Percentiles rank a stretch among this genome's conserved stretches.
These are phyloP conservation scores for Falco rusticolus DNA, from an alignment of 2,797 vertebrate genomes.

Conservation along the genomic window DNA sequence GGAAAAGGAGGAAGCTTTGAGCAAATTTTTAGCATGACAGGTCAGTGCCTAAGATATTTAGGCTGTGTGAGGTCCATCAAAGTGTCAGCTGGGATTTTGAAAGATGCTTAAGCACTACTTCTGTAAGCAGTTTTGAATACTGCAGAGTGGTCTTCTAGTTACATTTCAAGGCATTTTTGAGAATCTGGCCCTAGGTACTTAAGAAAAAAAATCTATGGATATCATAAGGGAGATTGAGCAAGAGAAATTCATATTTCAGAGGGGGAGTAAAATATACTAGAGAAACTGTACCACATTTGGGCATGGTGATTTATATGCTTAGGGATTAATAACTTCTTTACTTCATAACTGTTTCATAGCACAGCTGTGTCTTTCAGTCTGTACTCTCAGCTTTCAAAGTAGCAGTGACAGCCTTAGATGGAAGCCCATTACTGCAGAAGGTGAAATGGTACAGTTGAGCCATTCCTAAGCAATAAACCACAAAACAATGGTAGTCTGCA, in stretches of 20 bases:
- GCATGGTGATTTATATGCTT: conserved; percentile 48
- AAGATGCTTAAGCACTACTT: not conserved
- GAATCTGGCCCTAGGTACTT: not conserved
- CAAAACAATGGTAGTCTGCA: not conserved
- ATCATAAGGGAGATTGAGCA: not conserved
- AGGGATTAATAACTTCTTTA: conserved; percentile 61
- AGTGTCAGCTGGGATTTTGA: not conserved
- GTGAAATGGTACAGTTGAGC: not conserved
- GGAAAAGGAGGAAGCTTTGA: not conserved
- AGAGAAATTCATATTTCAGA: conserved; percentile 13
- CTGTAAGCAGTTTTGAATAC: not conserved
- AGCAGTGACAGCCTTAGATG: conserved; percentile 2
- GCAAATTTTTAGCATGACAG: not conserved
- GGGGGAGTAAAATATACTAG: not conserved
- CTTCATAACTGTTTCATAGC: conserved; percentile 27
- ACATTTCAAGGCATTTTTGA: not conserved
- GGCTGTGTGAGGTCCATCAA: not conserved
- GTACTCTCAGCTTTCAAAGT: not conserved
- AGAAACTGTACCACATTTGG: not conserved
- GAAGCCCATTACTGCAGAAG: conserved; percentile 7
- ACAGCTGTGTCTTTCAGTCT: conserved; percentile 34
- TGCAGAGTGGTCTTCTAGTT: not conserved
- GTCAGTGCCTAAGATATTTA: not conserved
- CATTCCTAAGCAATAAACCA: conserved; percentile 9
- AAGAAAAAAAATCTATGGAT: not conserved